Evolutionary conservation across 1,140 invertebrate genomes (phyloP).

Genomic region (Megalonaias nervosa): DNA sequence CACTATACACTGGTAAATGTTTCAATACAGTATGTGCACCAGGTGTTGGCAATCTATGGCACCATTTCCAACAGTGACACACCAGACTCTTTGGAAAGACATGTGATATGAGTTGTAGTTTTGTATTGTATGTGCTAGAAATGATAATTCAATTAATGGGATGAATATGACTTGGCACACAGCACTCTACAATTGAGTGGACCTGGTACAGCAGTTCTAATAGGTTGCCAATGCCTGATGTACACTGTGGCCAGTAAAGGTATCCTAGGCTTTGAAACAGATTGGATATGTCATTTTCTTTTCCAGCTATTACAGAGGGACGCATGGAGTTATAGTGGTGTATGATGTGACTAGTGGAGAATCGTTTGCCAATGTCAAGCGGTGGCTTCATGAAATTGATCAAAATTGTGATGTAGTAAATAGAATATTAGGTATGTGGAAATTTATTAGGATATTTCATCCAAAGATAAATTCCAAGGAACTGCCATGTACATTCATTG

Average conservation of each 20-base stretch:
- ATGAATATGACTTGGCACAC: too few species aligned
- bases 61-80: too few species aligned
- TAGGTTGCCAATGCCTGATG: not conserved
- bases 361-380: constrained; percentile 98
- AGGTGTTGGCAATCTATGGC: too few species aligned
- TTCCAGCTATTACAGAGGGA: constrained; percentile 96
- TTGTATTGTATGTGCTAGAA: too few species aligned
- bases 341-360: constrained; percentile 99
- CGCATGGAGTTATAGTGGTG: constrained; percentile 99
- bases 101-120: too few species aligned
- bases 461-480: too few species aligned
- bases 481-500: too few species aligned
- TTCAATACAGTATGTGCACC: too few species aligned
- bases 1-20: not conserved
- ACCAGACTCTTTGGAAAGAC: too few species aligned
- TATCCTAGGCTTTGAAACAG: not conserved
- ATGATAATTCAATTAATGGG: too few species aligned
- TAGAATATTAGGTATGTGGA: constrained; percentile 91
- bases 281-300: constrained; percentile 9
- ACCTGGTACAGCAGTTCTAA: not conserved
- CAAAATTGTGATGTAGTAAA: constrained; percentile 99
- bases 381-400: constrained; percentile 97
- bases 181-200: too few species aligned
- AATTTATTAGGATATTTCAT: not conserved
- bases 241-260: not conserved